Conservation (phyloP, 2,113 vertebrate species). For the Embiotoca jacksoni region DNA sequence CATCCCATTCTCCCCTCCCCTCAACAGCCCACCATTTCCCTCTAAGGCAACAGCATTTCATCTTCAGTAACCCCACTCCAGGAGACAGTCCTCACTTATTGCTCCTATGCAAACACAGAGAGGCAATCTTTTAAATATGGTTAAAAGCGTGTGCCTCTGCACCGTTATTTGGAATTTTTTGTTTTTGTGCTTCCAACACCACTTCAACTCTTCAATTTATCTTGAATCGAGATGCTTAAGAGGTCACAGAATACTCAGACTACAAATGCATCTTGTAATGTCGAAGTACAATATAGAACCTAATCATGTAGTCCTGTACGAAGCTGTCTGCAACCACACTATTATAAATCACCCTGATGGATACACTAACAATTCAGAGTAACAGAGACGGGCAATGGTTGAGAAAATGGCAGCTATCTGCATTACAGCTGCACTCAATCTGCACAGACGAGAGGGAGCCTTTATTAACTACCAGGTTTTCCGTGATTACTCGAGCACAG, state of each 20-base stretch:
- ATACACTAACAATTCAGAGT: conserved; percentile 70
- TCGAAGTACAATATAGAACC: conserved; percentile 24
- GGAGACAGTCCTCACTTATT: conserved; percentile 35
- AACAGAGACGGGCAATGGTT: conserved; percentile 59
- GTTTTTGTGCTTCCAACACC: neutral
- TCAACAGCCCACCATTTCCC: conserved; percentile 53
- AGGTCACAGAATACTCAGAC: neutral
- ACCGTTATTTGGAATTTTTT: neutral
- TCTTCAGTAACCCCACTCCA: conserved; percentile 58
- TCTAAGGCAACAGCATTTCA: conserved; percentile 57
- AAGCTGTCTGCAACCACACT: conserved; percentile 46
- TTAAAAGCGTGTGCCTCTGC: neutral
- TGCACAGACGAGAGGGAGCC: conserved; percentile 40
- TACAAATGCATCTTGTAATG: neutral
- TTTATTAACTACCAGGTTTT: conserved; percentile 72
- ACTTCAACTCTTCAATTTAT: neutral
- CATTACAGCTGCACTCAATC: conserved; percentile 71
- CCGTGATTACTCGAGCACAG: conserved; percentile 44
- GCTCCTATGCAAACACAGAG: conserved; percentile 24
- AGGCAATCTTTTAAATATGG: neutral
- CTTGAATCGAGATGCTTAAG: conserved; percentile 13
- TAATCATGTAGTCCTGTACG: conserved; percentile 51
- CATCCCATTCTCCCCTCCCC: conserved; percentile 23
- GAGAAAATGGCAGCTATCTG: conserved; percentile 68
- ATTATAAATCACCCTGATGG: conserved; percentile 78